These are phyloP conservation scores for Fragum sueziense DNA, from an alignment of 2,888 invertebrate genomes.

Conservation along the genomic window DNA sequence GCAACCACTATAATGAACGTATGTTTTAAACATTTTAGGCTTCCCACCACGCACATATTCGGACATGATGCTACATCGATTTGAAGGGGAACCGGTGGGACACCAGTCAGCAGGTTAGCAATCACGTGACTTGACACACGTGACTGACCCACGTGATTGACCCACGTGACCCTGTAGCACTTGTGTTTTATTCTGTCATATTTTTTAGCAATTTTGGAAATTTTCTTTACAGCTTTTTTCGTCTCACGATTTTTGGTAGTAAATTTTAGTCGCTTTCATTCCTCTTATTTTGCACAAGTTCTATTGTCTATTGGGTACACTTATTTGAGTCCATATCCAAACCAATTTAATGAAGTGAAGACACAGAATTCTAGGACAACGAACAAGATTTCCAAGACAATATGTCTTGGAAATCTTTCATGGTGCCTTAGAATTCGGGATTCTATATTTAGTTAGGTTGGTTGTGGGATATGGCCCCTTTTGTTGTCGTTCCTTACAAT, in stretches of 20 bases:
- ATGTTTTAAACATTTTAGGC: constrained; percentile 42
- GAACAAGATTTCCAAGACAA: too few relatives aligned
- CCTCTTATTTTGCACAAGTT: constrained; percentile 13
- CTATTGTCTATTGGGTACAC: constrained; percentile 6
- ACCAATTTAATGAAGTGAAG: too few relatives aligned
- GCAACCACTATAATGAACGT: too few relatives aligned
- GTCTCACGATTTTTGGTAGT: constrained; percentile 20
- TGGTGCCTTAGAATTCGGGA: too few relatives aligned
- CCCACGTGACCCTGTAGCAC: constrained; percentile 52
- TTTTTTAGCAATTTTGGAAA: constrained; percentile 18
- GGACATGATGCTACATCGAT: constrained; percentile 56
- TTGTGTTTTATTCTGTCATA: constrained; percentile 22
- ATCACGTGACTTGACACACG: constrained; percentile 19
- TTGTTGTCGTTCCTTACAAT: background rate
- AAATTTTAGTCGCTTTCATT: constrained; percentile 10
- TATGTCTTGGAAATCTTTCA: too few relatives aligned
- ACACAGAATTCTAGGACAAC: too few relatives aligned
- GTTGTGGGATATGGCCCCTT: background rate
- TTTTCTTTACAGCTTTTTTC: constrained; percentile 21
- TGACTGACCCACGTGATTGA: constrained; percentile 15
- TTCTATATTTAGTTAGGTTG: too few relatives aligned
- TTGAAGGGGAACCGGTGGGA: constrained; percentile 55
- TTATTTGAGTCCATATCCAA: too few relatives aligned
- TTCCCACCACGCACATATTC: constrained; percentile 49
- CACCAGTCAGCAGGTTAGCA: constrained; percentile 60